phyloP scores from a whole-genome alignment of 2,113 vertebrate genomes.

The Burhinus bistriatus region DNA sequence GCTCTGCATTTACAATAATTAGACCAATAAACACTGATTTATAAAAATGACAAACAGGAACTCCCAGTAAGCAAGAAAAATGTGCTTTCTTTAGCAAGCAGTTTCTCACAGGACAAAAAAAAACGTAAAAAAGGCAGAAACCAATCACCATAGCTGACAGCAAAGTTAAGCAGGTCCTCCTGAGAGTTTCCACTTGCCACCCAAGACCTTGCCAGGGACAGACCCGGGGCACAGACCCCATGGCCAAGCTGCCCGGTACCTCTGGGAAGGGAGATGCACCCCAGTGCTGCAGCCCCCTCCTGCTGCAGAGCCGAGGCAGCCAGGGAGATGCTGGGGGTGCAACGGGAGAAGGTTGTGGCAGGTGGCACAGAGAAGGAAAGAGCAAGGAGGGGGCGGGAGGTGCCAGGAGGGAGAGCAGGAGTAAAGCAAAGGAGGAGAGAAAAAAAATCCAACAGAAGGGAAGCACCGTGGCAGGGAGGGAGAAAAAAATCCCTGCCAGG shows the following conservation, averaged over 20 bases:
- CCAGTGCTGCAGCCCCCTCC: not conserved
- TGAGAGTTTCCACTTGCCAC: not conserved
- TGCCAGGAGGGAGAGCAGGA: not conserved
- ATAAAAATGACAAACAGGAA: slow-evolving; percentile 74
- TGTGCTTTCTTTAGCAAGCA: slow-evolving; percentile 36
- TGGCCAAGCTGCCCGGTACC: too few species aligned
- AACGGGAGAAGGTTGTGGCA: accelerated
- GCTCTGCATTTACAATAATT: slow-evolving; percentile 74
- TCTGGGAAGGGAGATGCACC: too few species aligned
- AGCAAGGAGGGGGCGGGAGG: not conserved
- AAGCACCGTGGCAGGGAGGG: not conserved
- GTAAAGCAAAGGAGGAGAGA: not conserved
- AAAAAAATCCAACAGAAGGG: not conserved
- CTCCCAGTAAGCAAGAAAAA: slow-evolving; percentile 61
- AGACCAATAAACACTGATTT: slow-evolving; percentile 74
- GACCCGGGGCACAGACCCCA: not conserved
- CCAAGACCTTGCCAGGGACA: not conserved
- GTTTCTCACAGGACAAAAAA: slow-evolving; percentile 3
- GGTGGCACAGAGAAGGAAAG: not conserved
- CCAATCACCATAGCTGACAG: not conserved
- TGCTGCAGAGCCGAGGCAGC: not conserved
- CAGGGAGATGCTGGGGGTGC: not conserved
- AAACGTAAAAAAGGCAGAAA: not conserved
- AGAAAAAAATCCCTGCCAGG: not conserved
- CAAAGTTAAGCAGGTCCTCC: not conserved